Percentiles rank a stretch among this genome's conserved stretches.
phyloP scores from a whole-genome alignment of 2,113 vertebrate species.

The Corvus moneduloides region DNA sequence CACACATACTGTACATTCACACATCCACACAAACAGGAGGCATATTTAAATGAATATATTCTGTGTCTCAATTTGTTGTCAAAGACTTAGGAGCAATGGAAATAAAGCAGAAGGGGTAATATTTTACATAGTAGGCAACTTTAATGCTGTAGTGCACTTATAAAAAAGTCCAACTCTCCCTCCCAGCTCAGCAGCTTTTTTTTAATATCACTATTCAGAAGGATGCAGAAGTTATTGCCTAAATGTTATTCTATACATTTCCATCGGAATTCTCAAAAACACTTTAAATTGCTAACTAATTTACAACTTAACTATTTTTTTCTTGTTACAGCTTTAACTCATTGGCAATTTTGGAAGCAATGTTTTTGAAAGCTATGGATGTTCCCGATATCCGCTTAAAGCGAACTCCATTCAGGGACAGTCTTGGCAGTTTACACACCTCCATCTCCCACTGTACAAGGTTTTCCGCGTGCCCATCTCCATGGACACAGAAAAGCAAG shows the following conservation, averaged over 20 bases:
- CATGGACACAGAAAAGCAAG: constrained; percentile 95
- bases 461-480: constrained; percentile 89
- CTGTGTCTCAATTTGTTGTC: constrained; percentile 59
- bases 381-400: constrained; percentile 98
- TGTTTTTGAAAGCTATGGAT: constrained; percentile 99
- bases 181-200: constrained; percentile 77
- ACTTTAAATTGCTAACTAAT: constrained; percentile 91
- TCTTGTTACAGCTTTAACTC: constrained; percentile 96
- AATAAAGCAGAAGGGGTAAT: constrained; percentile 78
- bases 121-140: constrained; percentile 81
- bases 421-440: constrained; percentile 97
- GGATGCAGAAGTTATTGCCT: constrained; percentile 94
- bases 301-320: constrained; percentile 89
- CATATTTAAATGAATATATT: constrained; percentile 67
- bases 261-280: constrained; percentile 82
- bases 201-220: constrained; percentile 87
- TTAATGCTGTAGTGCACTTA: constrained; percentile 87
- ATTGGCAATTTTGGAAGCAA: constrained; percentile 99
- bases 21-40: constrained; percentile 72
- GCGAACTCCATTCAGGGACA: constrained; percentile 97
- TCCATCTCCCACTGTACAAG: constrained; percentile 99
- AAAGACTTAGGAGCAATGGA: constrained; percentile 72
- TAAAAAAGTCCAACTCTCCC: constrained; percentile 79
- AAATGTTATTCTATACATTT: constrained; percentile 93
- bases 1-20: constrained; percentile 72